Evolutionary conservation across 2,113 vertebrate genomes (phyloP), one percentile per base, ranked within the genome.

Genomic region (Ceuthmochares aereus): DNA sequence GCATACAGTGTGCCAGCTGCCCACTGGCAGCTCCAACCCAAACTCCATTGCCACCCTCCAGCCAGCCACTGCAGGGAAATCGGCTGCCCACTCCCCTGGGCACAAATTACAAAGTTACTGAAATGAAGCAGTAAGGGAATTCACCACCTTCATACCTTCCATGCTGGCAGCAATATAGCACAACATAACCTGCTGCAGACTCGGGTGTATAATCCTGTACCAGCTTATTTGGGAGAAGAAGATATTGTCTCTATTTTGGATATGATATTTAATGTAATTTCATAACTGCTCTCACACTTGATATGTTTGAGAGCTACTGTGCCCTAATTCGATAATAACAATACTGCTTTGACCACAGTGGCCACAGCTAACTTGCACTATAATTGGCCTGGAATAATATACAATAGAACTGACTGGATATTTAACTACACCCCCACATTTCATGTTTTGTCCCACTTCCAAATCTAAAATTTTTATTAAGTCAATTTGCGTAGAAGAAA

Each of bases 81-180:
- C 26, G 36, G 10, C 40, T 73, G 55, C 63, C 27, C 1, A 0
- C 10, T 17, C 5, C 21, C 22, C 34, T 20, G 42, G 26, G 36
- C 69, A 37, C 30, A 78, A 55, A 69, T 17, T 4, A 27, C 1
- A 4, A 40, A 52, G 23, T 27, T 34, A 49, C n/a, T 27, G 13
- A 87, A 43, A 32, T 15, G 6, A 62, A 56, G 22, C 10, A 40
- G 12, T 8, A 40, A n/a, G 10, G 34, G 29, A 81, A 51, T 42
- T 67, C 14, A 7, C 37, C 72, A 63, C 37, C 27, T 72, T 34
- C 10, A 10, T 6, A 23, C 42, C 7, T 36, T 70, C 8, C 2
- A 5, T 0, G 0, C 5, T 43, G 23, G n/a, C 66, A 60, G 25
- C 30, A 10, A 60, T 64, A 52, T 1, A 43, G 43, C 34, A 68